Percentiles rank a stretch among this genome's conserved stretches.
These are phyloP conservation scores for Augochlora pura DNA, from an alignment of 1,140 invertebrate genomes.

Conservation along the genomic window DNA sequence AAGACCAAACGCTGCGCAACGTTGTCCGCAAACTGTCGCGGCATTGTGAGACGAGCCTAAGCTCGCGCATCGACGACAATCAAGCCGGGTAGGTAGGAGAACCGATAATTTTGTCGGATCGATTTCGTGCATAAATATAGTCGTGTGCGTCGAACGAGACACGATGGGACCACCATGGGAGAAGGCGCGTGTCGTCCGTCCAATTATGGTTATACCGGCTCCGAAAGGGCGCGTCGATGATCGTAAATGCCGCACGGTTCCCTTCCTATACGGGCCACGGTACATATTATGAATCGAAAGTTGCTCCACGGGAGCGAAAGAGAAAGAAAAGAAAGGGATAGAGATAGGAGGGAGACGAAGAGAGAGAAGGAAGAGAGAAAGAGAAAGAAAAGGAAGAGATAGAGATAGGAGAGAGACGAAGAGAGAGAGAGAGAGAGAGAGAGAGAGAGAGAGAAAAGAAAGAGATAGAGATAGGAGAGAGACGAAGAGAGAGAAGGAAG, in stretches of 20 bases:
- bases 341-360: too few species aligned
- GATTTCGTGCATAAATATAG: slow-evolving; percentile 48
- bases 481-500: too few species aligned
- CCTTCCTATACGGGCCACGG: background rate
- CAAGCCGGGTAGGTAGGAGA: slow-evolving; percentile 20
- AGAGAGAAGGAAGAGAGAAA: too few species aligned
- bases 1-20: too few species aligned
- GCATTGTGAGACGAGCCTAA: slow-evolving; percentile 18
- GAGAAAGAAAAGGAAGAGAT: too few species aligned
- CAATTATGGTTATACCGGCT: slow-evolving; percentile 42
- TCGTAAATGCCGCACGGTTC: slow-evolving; percentile 3
- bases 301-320: background rate
- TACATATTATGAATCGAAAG: slow-evolving; percentile 4
- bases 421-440: too few species aligned
- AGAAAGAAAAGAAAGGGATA: background rate
- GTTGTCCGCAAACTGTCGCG: too few species aligned
- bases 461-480: too few species aligned
- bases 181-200: slow-evolving; percentile 56
- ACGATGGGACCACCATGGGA: slow-evolving; percentile 52
- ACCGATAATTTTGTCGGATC: slow-evolving; percentile 49
- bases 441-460: too few species aligned
- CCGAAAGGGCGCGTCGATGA: background rate
- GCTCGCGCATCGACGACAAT: slow-evolving; percentile 25
- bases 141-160: slow-evolving; percentile 19
- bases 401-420: too few species aligned